Conservation (phyloP, 2,113 vertebrate species). For the Cyanoderma ruficeps region DNA sequence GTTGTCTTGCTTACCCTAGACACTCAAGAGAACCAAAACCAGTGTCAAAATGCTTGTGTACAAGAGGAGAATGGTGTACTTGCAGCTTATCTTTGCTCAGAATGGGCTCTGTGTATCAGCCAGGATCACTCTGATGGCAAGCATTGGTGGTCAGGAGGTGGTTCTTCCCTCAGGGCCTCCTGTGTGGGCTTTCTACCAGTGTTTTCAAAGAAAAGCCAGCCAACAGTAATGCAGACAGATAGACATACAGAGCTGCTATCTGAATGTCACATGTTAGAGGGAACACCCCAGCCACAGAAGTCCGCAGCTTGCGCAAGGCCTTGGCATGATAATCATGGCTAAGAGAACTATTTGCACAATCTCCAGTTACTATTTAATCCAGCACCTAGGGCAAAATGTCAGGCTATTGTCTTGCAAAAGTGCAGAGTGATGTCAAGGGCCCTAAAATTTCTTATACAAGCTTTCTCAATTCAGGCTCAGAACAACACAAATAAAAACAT, state of each 20-base stretch:
- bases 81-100: not conserved
- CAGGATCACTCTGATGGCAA: not conserved
- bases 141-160: not conserved
- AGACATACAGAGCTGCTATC: not conserved
- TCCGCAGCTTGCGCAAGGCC: not conserved
- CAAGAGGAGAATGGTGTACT: not conserved
- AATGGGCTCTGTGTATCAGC: not conserved
- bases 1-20: not conserved
- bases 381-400: not conserved
- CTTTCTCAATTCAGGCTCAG: slow-evolving; percentile 10
- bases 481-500: not conserved
- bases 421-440: not conserved
- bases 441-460: not conserved
- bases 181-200: not conserved
- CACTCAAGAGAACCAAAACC: not conserved
- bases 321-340: not conserved
- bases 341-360: slow-evolving; percentile 15
- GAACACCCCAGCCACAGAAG: not conserved
- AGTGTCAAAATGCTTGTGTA: not conserved
- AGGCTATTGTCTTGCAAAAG: slow-evolving; percentile 15
- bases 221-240: not conserved
- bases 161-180: not conserved
- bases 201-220: not conserved
- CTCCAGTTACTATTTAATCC: slow-evolving; percentile 34
- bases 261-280: not conserved